Conservation (phyloP, 1,140 invertebrate genomes). For the Paraescarpia echinospica region DNA sequence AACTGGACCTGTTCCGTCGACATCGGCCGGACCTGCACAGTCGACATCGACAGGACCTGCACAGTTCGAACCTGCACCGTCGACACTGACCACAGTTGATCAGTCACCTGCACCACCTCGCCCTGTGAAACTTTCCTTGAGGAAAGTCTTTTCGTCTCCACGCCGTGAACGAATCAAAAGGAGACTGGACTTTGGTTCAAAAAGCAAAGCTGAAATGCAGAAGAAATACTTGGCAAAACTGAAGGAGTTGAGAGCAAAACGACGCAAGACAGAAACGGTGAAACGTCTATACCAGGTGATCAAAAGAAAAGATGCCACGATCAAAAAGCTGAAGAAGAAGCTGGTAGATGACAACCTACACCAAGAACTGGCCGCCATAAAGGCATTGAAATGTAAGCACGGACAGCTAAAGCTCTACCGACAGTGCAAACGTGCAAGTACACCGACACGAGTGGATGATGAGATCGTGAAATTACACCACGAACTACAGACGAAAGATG, state of each 20-base stretch:
- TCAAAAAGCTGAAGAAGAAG: slow-evolving; percentile 5
- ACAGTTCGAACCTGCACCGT: too few relatives aligned
- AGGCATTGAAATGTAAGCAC: neutral
- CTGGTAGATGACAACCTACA: slow-evolving; percentile 9
- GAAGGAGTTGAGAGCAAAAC: neutral
- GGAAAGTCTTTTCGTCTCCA: slow-evolving; percentile 14
- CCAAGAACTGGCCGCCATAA: neutral
- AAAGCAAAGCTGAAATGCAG: too few relatives aligned
- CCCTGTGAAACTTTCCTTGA: slow-evolving; percentile 17
- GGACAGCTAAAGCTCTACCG: neutral
- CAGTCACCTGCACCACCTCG: neutral
- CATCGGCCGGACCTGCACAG: too few relatives aligned
- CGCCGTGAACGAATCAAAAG: neutral
- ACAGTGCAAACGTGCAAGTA: neutral
- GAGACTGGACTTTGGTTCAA: slow-evolving; percentile 18
- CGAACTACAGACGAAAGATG: slow-evolving; percentile 2
- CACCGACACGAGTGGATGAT: neutral
- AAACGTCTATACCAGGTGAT: neutral
- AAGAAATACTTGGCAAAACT: too few relatives aligned
- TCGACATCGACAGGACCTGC: neutral
- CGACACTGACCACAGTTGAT: too few relatives aligned
- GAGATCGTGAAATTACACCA: slow-evolving; percentile 1
- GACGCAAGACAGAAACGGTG: neutral
- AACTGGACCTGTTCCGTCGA: too few relatives aligned
- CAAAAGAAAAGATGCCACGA: slow-evolving; percentile 12